These are phyloP conservation scores for Dryadula phaetusa DNA, from an alignment of 2,888 invertebrate genomes.

Conservation along the genomic window DNA sequence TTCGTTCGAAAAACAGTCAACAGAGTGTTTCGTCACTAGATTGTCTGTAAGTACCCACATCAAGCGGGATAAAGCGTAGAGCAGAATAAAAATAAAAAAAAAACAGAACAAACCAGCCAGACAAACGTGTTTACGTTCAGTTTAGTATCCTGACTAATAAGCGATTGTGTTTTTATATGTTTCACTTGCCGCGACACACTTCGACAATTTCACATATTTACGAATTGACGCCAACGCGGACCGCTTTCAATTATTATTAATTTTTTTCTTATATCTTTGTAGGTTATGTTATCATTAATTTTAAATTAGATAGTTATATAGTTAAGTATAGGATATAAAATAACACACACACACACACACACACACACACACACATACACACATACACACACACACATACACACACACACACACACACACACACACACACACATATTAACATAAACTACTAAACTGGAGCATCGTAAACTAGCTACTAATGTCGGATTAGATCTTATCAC, in stretches of 20 bases:
- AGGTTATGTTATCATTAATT: neutral
- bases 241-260: neutral
- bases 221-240: neutral
- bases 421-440: no score
- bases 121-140: constrained; percentile 1
- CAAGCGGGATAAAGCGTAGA: no score
- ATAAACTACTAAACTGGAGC: constrained; percentile 7
- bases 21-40: no score
- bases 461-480: neutral
- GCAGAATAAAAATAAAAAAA: no score
- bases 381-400: no score
- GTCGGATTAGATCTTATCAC: neutral
- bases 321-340: neutral
- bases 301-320: neutral
- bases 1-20: no score
- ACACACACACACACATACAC: no score
- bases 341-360: no score
- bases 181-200: neutral
- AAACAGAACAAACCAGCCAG: constrained; percentile 13
- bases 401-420: no score
- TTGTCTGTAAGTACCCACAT: no score
- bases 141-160: constrained; percentile 13
- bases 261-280: neutral
- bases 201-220: neutral
- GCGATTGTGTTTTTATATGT: constrained; percentile 10